Conservation (phyloP, 2,113 vertebrate species). For the Spea bombifrons region DNA sequence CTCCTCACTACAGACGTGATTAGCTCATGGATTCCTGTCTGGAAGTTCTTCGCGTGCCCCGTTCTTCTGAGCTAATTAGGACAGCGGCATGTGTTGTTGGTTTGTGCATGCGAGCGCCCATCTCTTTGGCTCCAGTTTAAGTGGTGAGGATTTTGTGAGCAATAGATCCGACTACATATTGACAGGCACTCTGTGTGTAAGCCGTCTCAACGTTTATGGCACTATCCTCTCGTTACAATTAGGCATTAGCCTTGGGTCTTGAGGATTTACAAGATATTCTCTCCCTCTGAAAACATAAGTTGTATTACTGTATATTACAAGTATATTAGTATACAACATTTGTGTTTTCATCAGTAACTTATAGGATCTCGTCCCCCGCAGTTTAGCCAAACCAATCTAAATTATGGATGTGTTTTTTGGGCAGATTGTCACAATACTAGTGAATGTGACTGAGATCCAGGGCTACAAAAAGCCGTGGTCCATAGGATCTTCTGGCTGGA, state of each 20-base stretch:
- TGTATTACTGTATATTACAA: too few relatives aligned
- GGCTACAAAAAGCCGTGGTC: too few relatives aligned
- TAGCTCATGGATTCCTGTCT: constrained; percentile 5
- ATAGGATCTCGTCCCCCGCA: too few relatives aligned
- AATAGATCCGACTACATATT: not conserved
- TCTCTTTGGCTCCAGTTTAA: not conserved
- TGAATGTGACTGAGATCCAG: too few relatives aligned
- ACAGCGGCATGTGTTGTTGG: not conserved
- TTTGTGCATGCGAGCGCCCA: not conserved
- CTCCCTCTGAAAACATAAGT: too few relatives aligned
- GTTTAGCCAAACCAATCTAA: too few relatives aligned
- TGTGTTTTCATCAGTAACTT: too few relatives aligned
- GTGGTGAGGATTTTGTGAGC: not conserved
- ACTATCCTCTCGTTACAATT: not conserved
- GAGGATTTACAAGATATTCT: too few relatives aligned
- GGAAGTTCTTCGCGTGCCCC: not conserved
- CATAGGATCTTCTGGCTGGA: too few relatives aligned
- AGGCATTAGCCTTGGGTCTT: not conserved
- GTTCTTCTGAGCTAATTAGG: not conserved
- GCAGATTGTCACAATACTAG: too few relatives aligned
- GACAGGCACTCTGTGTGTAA: not conserved
- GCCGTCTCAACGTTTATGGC: not conserved
- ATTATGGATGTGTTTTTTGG: too few relatives aligned
- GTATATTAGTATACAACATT: too few relatives aligned
- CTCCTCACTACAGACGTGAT: not conserved